These are phyloP conservation scores for Hemichromis elongatus DNA, from an alignment of 2,113 vertebrate species.

Conservation along the genomic window DNA sequence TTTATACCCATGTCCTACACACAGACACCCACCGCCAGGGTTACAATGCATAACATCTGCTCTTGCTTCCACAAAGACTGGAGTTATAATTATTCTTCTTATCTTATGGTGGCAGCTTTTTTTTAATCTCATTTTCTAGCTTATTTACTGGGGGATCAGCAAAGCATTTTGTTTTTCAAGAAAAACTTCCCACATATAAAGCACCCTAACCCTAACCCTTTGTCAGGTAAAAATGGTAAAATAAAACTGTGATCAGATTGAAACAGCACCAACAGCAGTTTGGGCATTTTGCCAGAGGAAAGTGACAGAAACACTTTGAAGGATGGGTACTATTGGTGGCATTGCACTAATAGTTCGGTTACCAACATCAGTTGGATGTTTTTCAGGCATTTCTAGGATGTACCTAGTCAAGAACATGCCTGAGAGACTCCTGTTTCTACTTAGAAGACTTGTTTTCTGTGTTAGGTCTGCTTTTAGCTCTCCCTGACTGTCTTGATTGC, in stretches of 20 bases:
- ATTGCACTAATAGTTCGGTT: background rate
- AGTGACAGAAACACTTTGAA: background rate
- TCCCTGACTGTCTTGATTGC: background rate
- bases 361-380: background rate
- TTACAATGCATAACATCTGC: background rate
- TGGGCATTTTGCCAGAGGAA: background rate
- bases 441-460: background rate
- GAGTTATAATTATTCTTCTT: too few relatives aligned
- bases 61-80: background rate
- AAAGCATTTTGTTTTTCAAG: background rate
- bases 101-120: background rate
- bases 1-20: background rate
- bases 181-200: background rate
- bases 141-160: background rate
- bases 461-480: background rate
- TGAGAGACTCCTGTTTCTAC: background rate
- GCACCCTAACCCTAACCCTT: background rate
- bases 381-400: background rate
- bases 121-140: background rate
- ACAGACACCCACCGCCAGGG: background rate
- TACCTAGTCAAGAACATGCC: background rate
- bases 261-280: background rate
- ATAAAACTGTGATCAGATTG: background rate
- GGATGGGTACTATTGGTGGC: background rate
- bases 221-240: background rate